These are phyloP conservation scores for Amphipyra berbera DNA, from an alignment of 2,888 invertebrate species.

Conservation along the genomic window DNA sequence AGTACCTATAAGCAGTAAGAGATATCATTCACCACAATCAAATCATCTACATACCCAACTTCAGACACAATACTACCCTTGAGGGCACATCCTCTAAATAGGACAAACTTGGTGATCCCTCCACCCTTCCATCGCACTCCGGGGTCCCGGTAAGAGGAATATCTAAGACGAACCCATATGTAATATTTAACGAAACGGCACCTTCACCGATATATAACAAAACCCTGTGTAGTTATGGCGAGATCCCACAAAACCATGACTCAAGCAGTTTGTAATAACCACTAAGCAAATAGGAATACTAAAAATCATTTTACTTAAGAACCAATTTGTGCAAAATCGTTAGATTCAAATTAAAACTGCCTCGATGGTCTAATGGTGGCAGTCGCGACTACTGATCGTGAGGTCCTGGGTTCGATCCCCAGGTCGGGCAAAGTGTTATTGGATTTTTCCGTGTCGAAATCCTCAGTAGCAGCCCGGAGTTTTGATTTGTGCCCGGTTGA, in stretches of 20 bases:
- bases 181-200: constrained; percentile 61
- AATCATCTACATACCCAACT: constrained; percentile 18
- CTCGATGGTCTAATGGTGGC: too few species aligned
- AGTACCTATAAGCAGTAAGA: not conserved
- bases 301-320: too few species aligned
- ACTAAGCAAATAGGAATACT: too few species aligned
- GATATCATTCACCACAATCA: constrained; percentile 6
- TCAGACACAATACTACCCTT: constrained; percentile 42
- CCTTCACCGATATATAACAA: constrained; percentile 26
- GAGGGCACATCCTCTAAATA: constrained; percentile 46
- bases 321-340: too few species aligned
- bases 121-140: constrained; percentile 35
- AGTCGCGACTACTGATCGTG: too few species aligned
- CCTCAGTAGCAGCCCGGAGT: too few species aligned
- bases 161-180: constrained; percentile 56
- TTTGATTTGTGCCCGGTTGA: too few species aligned
- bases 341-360: too few species aligned
- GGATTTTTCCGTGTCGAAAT: too few species aligned
- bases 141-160: constrained; percentile 45
- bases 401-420: too few species aligned
- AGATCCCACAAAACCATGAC: not conserved
- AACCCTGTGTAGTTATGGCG: constrained; percentile 5
- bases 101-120: constrained; percentile 59
- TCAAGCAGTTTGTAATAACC: too few species aligned
- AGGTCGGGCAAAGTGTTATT: too few species aligned